phyloP scores from a whole-genome alignment of 2,113 vertebrate genomes.

The Petroica traversi region DNA sequence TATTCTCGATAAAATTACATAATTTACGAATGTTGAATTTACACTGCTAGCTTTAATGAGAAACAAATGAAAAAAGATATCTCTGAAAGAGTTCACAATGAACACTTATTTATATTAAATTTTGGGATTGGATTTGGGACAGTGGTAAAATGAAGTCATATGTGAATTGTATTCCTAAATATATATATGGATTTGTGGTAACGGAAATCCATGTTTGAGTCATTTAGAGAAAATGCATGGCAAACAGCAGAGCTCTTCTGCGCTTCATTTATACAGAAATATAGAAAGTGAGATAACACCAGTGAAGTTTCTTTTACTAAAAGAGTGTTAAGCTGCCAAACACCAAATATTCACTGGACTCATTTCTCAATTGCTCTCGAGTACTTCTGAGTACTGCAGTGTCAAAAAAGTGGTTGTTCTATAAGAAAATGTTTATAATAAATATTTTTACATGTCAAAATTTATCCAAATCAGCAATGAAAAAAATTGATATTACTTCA shows the following conservation, averaged over 20 bases:
- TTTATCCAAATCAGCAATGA: not conserved
- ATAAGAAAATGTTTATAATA: not conserved
- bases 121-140: not conserved
- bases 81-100: not conserved
- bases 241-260: not conserved
- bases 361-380: not conserved
- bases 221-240: slow-evolving; percentile 17
- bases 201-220: slow-evolving; percentile 9
- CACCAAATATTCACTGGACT: not conserved
- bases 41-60: not conserved
- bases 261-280: slow-evolving; percentile 5
- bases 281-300: not conserved
- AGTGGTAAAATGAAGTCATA: slow-evolving; percentile 24
- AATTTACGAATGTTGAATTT: not conserved
- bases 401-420: not conserved
- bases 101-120: slow-evolving; percentile 4
- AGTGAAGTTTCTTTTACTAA: not conserved
- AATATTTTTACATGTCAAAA: not conserved
- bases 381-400: not conserved
- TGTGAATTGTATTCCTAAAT: slow-evolving; percentile 4
- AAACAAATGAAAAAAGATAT: slow-evolving; percentile 10
- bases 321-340: not conserved
- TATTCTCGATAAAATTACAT: not conserved
- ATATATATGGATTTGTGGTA: not conserved
- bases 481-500: not conserved